phyloP scores from a whole-genome alignment of 2,888 invertebrate genomes.

The Dasysyrphus albostriatus region DNA sequence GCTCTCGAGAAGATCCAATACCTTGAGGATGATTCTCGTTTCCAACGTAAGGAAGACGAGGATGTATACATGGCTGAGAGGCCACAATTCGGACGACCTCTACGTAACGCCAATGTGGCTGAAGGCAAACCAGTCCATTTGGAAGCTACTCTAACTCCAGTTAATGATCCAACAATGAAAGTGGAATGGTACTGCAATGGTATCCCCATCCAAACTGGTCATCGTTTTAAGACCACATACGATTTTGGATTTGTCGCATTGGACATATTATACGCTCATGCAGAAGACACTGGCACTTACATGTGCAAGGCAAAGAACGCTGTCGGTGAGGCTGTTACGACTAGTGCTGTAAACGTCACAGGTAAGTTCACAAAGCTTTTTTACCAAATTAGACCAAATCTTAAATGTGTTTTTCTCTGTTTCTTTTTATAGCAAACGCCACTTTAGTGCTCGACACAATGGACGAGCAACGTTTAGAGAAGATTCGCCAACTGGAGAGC shows the following conservation, averaged over 20 bases:
- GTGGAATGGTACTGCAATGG: conserved; percentile 99
- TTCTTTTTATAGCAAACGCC: conserved; percentile 90
- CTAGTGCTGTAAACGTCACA: conserved; percentile 94
- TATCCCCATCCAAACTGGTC: conserved; percentile 95
- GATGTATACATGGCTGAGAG: conserved; percentile 92
- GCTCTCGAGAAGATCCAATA: conserved; percentile 96
- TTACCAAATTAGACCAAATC: fast-evolving
- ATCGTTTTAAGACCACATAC: conserved; percentile 97
- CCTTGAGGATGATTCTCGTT: conserved; percentile 93
- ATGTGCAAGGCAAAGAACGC: conserved; percentile 98
- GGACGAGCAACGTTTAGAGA: conserved; percentile 94
- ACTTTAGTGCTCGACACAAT: conserved; percentile 94
- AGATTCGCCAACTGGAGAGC: conserved; percentile 93
- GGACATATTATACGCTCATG: conserved; percentile 97
- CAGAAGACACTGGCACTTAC: conserved; percentile 98
- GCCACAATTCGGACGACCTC: conserved; percentile 94
- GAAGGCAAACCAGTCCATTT: conserved; percentile 96
- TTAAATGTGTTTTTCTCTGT: conserved; percentile 20
- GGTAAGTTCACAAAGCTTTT: conserved; percentile 85
- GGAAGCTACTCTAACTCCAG: conserved; percentile 97
- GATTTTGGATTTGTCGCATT: conserved; percentile 99
- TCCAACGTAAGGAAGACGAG: conserved; percentile 89
- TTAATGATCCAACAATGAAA: conserved; percentile 99
- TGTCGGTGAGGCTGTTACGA: conserved; percentile 97
- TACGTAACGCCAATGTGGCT: conserved; percentile 93